These are phyloP conservation scores for Saccostrea echinata DNA, from an alignment of 1,140 invertebrate genomes.

Conservation along the genomic window DNA sequence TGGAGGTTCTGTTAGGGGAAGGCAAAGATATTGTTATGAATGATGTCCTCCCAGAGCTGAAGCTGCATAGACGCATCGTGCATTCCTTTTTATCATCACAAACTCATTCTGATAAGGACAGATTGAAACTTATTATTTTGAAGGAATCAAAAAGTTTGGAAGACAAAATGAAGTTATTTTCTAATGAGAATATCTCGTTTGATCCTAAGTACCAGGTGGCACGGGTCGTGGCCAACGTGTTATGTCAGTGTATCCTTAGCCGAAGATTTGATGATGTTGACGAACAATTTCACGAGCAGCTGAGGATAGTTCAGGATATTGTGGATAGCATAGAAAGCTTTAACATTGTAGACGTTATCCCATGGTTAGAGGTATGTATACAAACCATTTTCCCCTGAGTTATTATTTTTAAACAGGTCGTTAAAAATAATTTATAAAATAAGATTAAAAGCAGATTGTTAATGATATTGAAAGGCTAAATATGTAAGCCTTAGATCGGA, in stretches of 20 bases:
- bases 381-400: not conserved
- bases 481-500: not conserved
- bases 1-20: conserved; percentile 57
- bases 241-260: conserved; percentile 60
- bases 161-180: conserved; percentile 49
- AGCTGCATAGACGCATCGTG: conserved; percentile 59
- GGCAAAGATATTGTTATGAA: conserved; percentile 62
- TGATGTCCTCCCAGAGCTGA: conserved; percentile 58
- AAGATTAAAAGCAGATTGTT: not conserved
- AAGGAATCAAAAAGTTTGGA: conserved; percentile 55
- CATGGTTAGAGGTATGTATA: conserved; percentile 60
- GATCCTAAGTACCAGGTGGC: conserved; percentile 61
- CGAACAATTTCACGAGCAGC: conserved; percentile 56
- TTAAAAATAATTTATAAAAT: too few relatives aligned
- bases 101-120: conserved; percentile 49
- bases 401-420: too few relatives aligned
- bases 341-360: conserved; percentile 62
- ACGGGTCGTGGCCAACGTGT: conserved; percentile 60
- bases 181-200: conserved; percentile 33
- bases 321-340: conserved; percentile 64
- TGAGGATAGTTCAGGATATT: conserved; percentile 61
- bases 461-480: not conserved
- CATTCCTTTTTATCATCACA: conserved; percentile 60
- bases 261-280: conserved; percentile 57
- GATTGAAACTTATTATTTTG: conserved; percentile 50